These are phyloP conservation scores for Drosophila vallismaia DNA, from an alignment of 2,888 invertebrate genomes.

Conservation along the genomic window DNA sequence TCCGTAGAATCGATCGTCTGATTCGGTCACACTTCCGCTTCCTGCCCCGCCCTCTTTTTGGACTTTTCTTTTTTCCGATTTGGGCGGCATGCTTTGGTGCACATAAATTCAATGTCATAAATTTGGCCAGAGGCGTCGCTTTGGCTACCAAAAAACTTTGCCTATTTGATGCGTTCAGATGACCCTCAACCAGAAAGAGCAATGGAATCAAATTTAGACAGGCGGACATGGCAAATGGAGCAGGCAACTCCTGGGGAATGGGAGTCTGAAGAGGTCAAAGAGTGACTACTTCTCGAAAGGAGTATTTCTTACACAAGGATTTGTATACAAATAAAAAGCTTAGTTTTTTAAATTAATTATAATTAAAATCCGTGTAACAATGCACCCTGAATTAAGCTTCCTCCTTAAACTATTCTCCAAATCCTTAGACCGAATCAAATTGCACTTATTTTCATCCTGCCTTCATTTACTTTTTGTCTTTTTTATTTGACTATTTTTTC, in stretches of 20 bases:
- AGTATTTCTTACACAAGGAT: background rate
- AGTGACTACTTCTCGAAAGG: background rate
- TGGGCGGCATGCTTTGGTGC: conserved; percentile 69
- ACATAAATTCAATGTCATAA: conserved; percentile 75
- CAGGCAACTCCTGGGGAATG: background rate
- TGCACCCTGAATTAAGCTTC: background rate
- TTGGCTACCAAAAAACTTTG: conserved; percentile 67
- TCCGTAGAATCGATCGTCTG: conserved; percentile 40
- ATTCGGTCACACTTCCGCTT: conserved; percentile 10
- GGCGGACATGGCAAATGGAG: background rate
- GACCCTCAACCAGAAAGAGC: conserved; percentile 54
- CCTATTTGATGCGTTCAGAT: conserved; percentile 63
- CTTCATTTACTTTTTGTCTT: conserved; percentile 17
- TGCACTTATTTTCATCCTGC: conserved; percentile 34
- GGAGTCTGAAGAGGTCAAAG: background rate
- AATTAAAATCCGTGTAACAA: too few relatives aligned
- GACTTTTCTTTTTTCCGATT: background rate
- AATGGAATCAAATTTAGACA: conserved; percentile 32
- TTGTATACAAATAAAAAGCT: too few relatives aligned
- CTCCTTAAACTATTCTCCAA: conserved; percentile 7
- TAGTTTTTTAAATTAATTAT: too few relatives aligned
- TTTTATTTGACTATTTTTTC: conserved; percentile 28
- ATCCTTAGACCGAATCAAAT: conserved; percentile 50
- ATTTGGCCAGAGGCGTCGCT: conserved; percentile 68
- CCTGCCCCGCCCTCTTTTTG: conserved; percentile 25